phyloP scores from a whole-genome alignment of 2,113 vertebrate genomes.

The Dromaius novaehollandiae region DNA sequence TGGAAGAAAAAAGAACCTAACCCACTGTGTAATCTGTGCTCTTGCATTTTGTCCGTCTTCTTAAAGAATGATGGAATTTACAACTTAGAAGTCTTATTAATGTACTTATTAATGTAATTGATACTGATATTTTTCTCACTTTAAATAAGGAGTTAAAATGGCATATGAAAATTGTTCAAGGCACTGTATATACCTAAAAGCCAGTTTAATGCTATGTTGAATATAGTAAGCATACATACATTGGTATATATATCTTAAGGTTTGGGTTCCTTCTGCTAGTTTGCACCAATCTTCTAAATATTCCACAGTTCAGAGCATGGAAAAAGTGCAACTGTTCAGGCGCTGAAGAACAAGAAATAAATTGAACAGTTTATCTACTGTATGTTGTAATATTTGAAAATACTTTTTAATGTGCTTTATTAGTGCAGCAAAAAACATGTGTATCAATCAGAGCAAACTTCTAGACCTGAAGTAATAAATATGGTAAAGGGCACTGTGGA shows the following conservation, averaged over 20 bases:
- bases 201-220: background rate
- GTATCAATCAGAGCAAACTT: background rate
- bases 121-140: background rate
- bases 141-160: background rate
- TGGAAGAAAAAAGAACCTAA: background rate
- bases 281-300: background rate
- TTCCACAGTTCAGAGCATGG: background rate
- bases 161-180: background rate
- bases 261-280: background rate
- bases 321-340: background rate
- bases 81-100: background rate
- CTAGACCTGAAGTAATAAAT: background rate
- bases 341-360: background rate
- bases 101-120: background rate
- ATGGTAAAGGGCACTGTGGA: background rate
- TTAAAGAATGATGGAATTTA: background rate
- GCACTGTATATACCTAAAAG: background rate
- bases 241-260: background rate
- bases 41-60: background rate
- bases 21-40: rapidly evolving
- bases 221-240: background rate
- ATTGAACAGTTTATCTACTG: background rate
- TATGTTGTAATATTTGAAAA: background rate
- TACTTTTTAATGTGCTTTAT: background rate
- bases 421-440: rapidly evolving